These are phyloP conservation scores for Carettochelys insculpta DNA, from an alignment of 2,113 vertebrate species.

Conservation along the genomic window DNA sequence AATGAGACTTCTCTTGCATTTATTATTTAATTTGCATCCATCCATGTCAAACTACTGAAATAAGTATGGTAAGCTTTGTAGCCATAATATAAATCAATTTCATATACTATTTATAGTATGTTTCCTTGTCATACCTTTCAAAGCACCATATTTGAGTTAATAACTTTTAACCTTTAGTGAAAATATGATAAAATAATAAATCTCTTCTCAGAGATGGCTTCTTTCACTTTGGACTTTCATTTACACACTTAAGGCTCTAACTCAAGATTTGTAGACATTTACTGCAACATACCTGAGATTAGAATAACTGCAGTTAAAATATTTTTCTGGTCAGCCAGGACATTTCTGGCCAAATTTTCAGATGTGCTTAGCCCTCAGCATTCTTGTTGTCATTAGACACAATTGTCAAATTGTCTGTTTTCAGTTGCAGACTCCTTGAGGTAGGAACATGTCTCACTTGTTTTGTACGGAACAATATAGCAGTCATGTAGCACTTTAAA, in stretches of 20 bases:
- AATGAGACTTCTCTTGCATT: constrained; percentile 24
- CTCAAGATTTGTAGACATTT: constrained; percentile 1
- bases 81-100: constrained; percentile 29
- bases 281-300: not conserved
- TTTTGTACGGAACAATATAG: not conserved
- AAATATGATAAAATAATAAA: not conserved
- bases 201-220: not conserved
- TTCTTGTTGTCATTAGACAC: too few relatives aligned
- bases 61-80: constrained; percentile 47
- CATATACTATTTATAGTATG: constrained; percentile 28
- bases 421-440: not conserved
- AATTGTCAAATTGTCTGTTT: not conserved
- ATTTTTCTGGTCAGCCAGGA: not conserved
- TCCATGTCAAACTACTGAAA: constrained; percentile 37
- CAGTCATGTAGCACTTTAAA: too few relatives aligned
- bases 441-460: not conserved
- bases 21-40: constrained; percentile 45
- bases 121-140: constrained; percentile 10
- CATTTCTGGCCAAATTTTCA: not conserved
- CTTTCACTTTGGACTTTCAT: constrained; percentile 8
- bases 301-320: not conserved
- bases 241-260: not conserved
- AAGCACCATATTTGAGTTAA: not conserved
- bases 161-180: not conserved
- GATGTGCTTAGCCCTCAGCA: not conserved